These are phyloP conservation scores for Loripinus fragilis DNA, from an alignment of 2,888 invertebrate species.

Conservation along the genomic window DNA sequence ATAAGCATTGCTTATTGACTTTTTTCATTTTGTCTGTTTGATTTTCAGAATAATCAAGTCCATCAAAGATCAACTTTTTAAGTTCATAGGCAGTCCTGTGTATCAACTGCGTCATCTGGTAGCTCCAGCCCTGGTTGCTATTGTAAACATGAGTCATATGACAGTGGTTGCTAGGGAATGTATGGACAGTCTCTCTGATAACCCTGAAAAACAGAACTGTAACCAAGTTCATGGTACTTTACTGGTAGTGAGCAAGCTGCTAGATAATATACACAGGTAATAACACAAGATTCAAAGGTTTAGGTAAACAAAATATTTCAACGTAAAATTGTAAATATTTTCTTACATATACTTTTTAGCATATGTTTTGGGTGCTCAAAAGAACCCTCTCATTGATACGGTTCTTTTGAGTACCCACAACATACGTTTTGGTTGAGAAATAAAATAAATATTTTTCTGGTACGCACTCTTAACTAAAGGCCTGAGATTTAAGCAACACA, in stretches of 20 bases:
- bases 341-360: too few relatives aligned
- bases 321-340: too few relatives aligned
- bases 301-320: too few relatives aligned
- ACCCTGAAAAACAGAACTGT: neutral
- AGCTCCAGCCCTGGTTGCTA: slow-evolving; percentile 71
- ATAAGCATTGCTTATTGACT: too few relatives aligned
- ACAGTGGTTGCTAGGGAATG: slow-evolving; percentile 32
- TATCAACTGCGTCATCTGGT: slow-evolving; percentile 76
- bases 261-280: slow-evolving; percentile 54
- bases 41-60: slow-evolving; percentile 49
- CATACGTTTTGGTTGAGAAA: too few relatives aligned
- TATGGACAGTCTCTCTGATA: neutral
- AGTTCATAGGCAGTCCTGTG: slow-evolving; percentile 70
- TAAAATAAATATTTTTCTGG: too few relatives aligned
- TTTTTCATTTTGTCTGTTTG: neutral
- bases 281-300: too few relatives aligned
- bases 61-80: slow-evolving; percentile 47
- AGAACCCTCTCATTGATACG: too few relatives aligned
- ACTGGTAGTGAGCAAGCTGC: slow-evolving; percentile 61
- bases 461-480: too few relatives aligned
- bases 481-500: too few relatives aligned
- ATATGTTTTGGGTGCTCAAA: too few relatives aligned
- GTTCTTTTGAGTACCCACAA: too few relatives aligned
- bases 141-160: slow-evolving; percentile 63
- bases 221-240: slow-evolving; percentile 70